Evolutionary conservation across 2,888 invertebrate species (phyloP), one percentile per base, ranked within the genome.

Genomic region (Heliconius cydno): DNA sequence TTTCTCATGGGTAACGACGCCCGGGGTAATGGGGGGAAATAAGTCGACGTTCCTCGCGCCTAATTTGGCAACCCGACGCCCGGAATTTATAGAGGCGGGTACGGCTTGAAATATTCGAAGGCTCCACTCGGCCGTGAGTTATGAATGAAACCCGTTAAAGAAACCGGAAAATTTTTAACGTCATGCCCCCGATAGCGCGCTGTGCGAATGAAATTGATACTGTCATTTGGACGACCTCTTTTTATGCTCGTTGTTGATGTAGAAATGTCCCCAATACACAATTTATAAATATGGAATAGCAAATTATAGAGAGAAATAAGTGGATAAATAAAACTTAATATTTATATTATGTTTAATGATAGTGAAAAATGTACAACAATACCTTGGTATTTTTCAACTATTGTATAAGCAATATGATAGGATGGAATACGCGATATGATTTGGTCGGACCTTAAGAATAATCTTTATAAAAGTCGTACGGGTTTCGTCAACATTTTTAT

Each of bases 121-220:
- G 92, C 91, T 93, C 92, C 93, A 92, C 92, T 94, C 94, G 92
- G 84, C 93, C 94, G 93, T 93, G 92, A 94, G 94, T 95, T 95
- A 95, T 95, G 95, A 94, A 95, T 94, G 94, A 94, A 94, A 92
- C 94, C 93, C 92, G 94, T 91, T 92, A 94, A 94, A 94, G 93
- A 94, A 92, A 92, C 94, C 93, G 94, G 94, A 95, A 94, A 94
- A 94, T 94, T 94, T 93, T 90, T 90, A 92, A 91, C 94, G 90
- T 90, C 89, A 88, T 86, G 88, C 83, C 79, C 87, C 86, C 87
- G 86, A 86, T 80, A 80, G 67, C 79, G 75, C 66, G 85, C 83
- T 85, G 70, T 77, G 71, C 60, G 87, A 84, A 86, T 80, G 84
- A 84, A 85, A 85, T 78, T 78, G 75, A 77, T 78, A 79, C 73